Percentiles rank a stretch among this genome's conserved stretches.
These are phyloP conservation scores for Trachelus iudaicus DNA, from an alignment of 2,888 invertebrate genomes.

Conservation along the genomic window DNA sequence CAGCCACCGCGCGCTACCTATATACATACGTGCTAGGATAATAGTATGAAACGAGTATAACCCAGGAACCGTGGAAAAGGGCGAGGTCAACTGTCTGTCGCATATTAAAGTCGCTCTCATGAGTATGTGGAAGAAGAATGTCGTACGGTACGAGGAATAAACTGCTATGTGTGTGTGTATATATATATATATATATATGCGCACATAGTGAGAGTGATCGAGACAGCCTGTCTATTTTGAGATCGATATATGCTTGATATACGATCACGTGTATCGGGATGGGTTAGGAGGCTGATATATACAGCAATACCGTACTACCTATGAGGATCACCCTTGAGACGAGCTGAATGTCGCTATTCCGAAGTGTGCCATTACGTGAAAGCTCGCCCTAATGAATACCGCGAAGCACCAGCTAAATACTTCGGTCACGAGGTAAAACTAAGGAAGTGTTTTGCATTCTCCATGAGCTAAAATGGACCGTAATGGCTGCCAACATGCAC, in stretches of 20 bases:
- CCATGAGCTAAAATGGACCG: slow-evolving; percentile 40
- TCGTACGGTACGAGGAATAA: neutral
- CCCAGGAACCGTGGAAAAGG: slow-evolving; percentile 50
- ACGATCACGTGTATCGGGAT: neutral
- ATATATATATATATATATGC: too few species aligned
- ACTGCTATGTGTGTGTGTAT: neutral
- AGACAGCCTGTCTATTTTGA: neutral
- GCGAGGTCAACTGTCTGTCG: slow-evolving; percentile 55
- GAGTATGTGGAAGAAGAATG: neutral
- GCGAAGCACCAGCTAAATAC: neutral
- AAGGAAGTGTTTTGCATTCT: slow-evolving; percentile 47
- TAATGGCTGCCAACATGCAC: slow-evolving; percentile 40
- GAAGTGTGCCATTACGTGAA: neutral
- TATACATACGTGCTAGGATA: slow-evolving; percentile 41
- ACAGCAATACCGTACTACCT: neutral
- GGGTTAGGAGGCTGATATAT: neutral
- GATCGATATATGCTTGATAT: neutral
- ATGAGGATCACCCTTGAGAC: neutral
- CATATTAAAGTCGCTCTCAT: slow-evolving; percentile 49
- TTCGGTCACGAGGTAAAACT: slow-evolving; percentile 7
- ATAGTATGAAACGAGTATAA: slow-evolving; percentile 53
- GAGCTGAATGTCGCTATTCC: neutral
- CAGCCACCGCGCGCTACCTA: slow-evolving; percentile 37
- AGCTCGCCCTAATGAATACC: neutral
- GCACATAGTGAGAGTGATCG: neutral